Evolutionary conservation across 2,888 invertebrate genomes (phyloP), one percentile per base, ranked within the genome.

Genomic region (Steinernema scapterisci): DNA sequence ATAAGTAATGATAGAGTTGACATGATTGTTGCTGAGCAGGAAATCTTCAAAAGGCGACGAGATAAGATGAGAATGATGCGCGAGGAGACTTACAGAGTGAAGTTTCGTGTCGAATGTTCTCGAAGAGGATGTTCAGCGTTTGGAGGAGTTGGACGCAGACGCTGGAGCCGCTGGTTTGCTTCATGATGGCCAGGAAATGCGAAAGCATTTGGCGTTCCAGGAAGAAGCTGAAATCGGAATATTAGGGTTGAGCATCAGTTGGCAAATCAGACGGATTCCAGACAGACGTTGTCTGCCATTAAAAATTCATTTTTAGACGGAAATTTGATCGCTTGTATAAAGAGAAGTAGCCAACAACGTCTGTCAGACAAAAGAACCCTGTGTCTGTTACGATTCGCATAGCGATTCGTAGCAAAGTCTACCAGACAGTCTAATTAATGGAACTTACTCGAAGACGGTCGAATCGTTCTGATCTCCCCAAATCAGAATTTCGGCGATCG

Each of bases 381-480:
- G n/a, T n/a, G n/a, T n/a, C n/a, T n/a, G n/a, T n/a, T n/a, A n/a
- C n/a, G n/a, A n/a, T n/a, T n/a, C n/a, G n/a, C n/a, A n/a, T n/a
- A n/a, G n/a, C n/a, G n/a, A n/a, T n/a, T n/a, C n/a, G n/a, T n/a
- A n/a, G 56, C 9, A 43, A 31, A 76, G 73, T 9, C 11, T 73
- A 13, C 16, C 6, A n/a, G 54, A 27, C n/a, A n/a, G n/a, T n/a
- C n/a, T n/a, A n/a, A n/a, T n/a, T n/a, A n/a, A n/a, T n/a, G n/a
- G n/a, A 74, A 91, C 93, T 92, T 91, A 99, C 97, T 99, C 99
- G 90, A 99, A 99, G 43, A 99, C 97, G 74, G 95, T 94, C 86
- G 96, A 95, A 89, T 99, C 99, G 91, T 99, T 99, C 89, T 99
- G 99, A 90, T 99, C 99, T 63, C 99, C 99, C 99, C 99, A 99